Base-by-base conservation (phyloP, 1,140 invertebrate genomes). In the Drosophila athabasca region DNA sequence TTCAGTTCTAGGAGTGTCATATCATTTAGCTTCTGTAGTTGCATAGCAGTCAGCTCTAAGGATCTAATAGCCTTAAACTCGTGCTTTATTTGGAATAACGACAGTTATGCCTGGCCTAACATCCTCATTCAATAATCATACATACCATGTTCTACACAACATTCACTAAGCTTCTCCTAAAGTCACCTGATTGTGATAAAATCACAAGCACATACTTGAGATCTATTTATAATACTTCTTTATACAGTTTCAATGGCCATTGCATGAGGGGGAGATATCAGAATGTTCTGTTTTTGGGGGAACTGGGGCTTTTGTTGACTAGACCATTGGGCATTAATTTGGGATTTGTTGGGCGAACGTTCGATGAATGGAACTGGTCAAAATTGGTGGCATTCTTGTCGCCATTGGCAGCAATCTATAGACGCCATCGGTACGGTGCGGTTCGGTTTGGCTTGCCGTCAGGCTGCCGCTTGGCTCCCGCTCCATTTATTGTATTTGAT, bases 241-340 rank as follows among this genome's bases (percentile, higher is more conserved):
- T 69, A 69, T 69, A 58, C 67, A 69, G 67, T 69, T 69, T 69
- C 51, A 69, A 52, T 69, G 57, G 64, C 67, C 64, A 39, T 13
- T 11, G 35, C 52, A 69, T 57, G 35, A 19, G 66, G 22, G 45
- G 61, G 31, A 69, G 66, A 43, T 69, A 69, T 69, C 48, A 57
- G 53, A 58, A 54, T 22, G 22, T 11, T 51, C 39, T 39, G 41
- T 13, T 35, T 39, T 39, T 19, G 17, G 17, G 35, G 35, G 11
- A 39, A 15, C 9, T 24, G 49, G 48, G 49, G 53, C 77, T 85
- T 74, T 81, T 87, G 82, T 82, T 87, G 74, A 81, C 82, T 64
- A 64, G 82, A 74, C 82, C 78, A 85, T 85, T 53, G 78, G 83
- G 82, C 44, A 87, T 85, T 85, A 85, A 79, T 82, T 82, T 85